phyloP scores from a whole-genome alignment of 2,888 invertebrate genomes.

The Leptopilina syphax region DNA sequence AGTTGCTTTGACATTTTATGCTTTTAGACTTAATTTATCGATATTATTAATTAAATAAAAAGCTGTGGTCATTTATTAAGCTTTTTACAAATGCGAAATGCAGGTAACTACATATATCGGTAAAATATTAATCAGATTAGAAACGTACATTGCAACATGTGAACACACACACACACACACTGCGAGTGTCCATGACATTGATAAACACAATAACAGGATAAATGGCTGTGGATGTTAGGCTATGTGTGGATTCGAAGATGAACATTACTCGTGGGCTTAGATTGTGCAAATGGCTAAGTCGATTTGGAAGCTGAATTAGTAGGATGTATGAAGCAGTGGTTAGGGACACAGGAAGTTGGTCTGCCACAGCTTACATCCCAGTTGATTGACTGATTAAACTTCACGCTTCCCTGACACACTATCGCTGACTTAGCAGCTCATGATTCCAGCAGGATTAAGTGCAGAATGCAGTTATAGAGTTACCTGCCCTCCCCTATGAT shows the following conservation, averaged over 20 bases:
- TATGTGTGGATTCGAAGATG: constrained; percentile 61
- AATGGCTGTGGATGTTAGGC: constrained; percentile 23
- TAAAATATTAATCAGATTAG: too few species aligned
- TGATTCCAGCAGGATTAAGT: constrained; percentile 22
- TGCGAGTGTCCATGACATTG: background rate
- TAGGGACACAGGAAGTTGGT: constrained; percentile 34
- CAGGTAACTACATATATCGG: too few species aligned
- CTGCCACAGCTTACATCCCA: constrained; percentile 32
- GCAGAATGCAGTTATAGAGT: background rate
- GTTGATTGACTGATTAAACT: constrained; percentile 34
- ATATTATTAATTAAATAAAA: too few species aligned
- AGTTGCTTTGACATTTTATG: too few species aligned
- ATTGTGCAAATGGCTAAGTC: constrained; percentile 60
- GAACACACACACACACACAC: too few species aligned
- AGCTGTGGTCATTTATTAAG: too few species aligned
- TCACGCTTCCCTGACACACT: constrained; percentile 27
- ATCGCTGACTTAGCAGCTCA: constrained; percentile 36
- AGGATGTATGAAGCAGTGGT: constrained; percentile 57
- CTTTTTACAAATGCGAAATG: too few species aligned
- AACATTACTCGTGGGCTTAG: constrained; percentile 61
- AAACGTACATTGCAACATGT: too few species aligned
- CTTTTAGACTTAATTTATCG: too few species aligned
- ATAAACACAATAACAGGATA: constrained; percentile 3
- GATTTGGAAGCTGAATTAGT: constrained; percentile 62
- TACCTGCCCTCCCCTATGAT: background rate